Percentiles rank a stretch among this genome's conserved stretches.
Conservation (phyloP, 92 coral and sea anemone genomes). For the Epizoanthus scotinus region DNA sequence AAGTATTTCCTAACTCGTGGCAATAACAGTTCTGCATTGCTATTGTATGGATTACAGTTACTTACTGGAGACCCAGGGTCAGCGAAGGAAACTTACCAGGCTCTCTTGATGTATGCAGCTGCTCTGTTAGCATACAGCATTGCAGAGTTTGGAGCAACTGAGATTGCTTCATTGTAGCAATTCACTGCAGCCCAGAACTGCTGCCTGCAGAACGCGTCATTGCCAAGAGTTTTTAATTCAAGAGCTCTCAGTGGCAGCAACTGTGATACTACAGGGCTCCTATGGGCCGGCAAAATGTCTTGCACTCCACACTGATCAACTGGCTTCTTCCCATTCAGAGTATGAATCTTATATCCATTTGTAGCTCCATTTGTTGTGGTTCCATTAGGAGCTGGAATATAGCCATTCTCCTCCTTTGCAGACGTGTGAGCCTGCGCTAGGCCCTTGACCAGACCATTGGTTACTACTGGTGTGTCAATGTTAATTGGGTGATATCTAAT, state of each 20-base stretch:
- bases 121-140: slow-evolving; percentile 96
- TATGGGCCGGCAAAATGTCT: slow-evolving; percentile 34
- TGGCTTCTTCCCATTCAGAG: slow-evolving; percentile 72
- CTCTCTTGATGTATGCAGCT: slow-evolving; percentile 93
- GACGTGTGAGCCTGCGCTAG: slow-evolving; percentile 20
- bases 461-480: slow-evolving; percentile 46
- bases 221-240: slow-evolving; percentile 78
- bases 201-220: slow-evolving; percentile 92
- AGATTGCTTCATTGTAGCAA: slow-evolving; percentile 88
- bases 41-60: too few species aligned
- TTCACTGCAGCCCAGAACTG: slow-evolving; percentile 98
- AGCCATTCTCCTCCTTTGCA: slow-evolving; percentile 52
- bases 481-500: slow-evolving; percentile 64
- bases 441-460: slow-evolving; percentile 71
- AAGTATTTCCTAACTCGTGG: neutral
- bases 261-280: slow-evolving; percentile 38
- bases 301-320: slow-evolving; percentile 25
- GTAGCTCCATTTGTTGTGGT: slow-evolving; percentile 67
- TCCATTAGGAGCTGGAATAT: slow-evolving; percentile 29
- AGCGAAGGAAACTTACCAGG: slow-evolving; percentile 70
- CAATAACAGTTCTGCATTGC: neutral
- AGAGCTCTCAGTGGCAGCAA: slow-evolving; percentile 79
- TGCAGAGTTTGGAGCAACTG: slow-evolving; percentile 81
- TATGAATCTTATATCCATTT: slow-evolving; percentile 78
- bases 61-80: neutral